A percentile compares a stretch with the other conserved stretches of the same genome.
These are phyloP conservation scores for Embidobia sp. DNA, from an alignment of 2,888 invertebrate genomes.

Conservation along the genomic window DNA sequence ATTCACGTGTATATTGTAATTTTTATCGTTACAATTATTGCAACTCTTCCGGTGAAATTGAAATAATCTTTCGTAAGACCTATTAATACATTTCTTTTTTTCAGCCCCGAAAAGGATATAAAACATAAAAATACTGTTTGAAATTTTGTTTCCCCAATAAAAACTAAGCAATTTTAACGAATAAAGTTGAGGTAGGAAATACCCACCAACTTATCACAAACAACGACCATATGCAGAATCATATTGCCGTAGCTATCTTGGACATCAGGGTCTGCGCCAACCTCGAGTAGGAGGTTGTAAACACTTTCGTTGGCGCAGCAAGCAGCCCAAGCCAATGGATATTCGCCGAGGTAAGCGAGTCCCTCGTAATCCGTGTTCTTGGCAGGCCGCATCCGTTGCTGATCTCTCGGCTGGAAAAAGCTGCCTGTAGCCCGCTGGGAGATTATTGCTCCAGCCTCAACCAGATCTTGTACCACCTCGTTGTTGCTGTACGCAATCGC, in stretches of 20 bases:
- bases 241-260: constrained; percentile 99
- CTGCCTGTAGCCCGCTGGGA: constrained; percentile 96
- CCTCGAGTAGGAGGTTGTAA: constrained; percentile 96
- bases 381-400: constrained; percentile 90
- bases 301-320: constrained; percentile 98
- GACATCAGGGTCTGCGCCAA: constrained; percentile 96
- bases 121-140: too few relatives aligned
- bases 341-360: constrained; percentile 98
- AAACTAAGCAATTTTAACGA: too few relatives aligned
- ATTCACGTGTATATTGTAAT: too few relatives aligned
- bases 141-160: too few relatives aligned
- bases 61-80: too few relatives aligned
- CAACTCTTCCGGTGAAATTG: too few relatives aligned
- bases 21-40: too few relatives aligned
- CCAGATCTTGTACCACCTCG: constrained; percentile 95
- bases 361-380: constrained; percentile 97
- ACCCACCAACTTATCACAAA: constrained; percentile 95
- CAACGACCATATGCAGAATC: constrained; percentile 99
- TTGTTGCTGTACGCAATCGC: constrained; percentile 98
- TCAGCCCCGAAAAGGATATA: too few relatives aligned
- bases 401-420: constrained; percentile 97
- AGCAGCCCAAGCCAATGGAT: constrained; percentile 98
- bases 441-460: constrained; percentile 95
- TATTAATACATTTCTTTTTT: too few relatives aligned
- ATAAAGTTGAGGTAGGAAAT: too few relatives aligned